Base-by-base conservation (phyloP, 2,797 vertebrate species). In the Gallinago nigripennis region DNA sequence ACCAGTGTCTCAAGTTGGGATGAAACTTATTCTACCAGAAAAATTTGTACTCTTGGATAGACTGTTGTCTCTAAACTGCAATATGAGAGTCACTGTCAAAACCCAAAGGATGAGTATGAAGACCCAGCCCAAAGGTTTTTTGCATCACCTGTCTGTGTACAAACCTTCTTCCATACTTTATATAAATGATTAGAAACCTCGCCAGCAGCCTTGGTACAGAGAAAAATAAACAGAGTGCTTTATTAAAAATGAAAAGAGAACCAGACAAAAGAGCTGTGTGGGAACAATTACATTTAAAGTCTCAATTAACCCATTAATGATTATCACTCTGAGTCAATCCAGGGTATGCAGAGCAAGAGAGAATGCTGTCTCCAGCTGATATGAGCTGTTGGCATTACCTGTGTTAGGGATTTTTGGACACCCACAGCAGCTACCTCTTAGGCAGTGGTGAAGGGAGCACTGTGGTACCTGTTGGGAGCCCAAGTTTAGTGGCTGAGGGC, bases 81-180 rank as follows among this genome's bases (percentile, higher is more conserved):
- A 87, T 68, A 66, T 82, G n/a, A 90, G 66, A 82, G 68, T 65
- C 72, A 27, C 61, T 90, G 37, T 71, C 53, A 94, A 96, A 97
- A 96, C 91, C 95, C 75, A 65, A 77, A 83, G 92, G 93, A 77
- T 90, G 84, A 94, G 85, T 65, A 82, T 83, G 78, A 81, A 71
- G 88, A 89, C 92, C 68, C 96, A 96, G 35, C 91, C 95, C 66
- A 23, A 46, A 88, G 95, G 89, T 86, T 95, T 94, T 90, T 83
- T 66, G 80, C 57, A 69, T 86, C 91, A 94, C 95, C 73, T 76
- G 83, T 96, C 92, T 71, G 81, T 92, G 97, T 98, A 99, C 99
- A 98, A 98, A 99, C 99, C 99, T 99, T 99, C 98, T 99, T 99
- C 99, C 99, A 99, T 83, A 99, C 99, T 99, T 99, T 99, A 98